Percentiles rank a stretch among this genome's conserved stretches.
These are phyloP conservation scores for Serripes groenlandicus DNA, from an alignment of 2,888 invertebrate species.

Conservation along the genomic window DNA sequence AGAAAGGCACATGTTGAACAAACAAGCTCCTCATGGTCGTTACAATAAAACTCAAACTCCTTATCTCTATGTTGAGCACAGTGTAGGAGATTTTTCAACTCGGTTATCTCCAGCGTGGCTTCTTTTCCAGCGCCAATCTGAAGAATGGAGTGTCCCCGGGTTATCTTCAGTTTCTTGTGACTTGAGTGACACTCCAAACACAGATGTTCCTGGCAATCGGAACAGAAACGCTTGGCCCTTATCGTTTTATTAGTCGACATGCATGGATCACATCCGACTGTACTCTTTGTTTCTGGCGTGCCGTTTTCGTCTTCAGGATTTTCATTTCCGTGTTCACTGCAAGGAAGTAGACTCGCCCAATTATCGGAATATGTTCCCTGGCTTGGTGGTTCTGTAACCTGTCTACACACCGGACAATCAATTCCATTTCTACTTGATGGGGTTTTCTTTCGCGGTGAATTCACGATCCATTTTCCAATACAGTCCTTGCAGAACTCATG, in stretches of 20 bases:
- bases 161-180: conserved; percentile 11
- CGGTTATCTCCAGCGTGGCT: background rate
- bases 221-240: background rate
- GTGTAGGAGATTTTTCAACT: background rate
- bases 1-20: conserved; percentile 8
- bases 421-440: background rate
- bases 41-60: background rate
- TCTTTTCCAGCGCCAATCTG: background rate
- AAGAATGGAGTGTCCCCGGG: background rate
- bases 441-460: background rate
- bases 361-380: background rate
- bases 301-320: background rate
- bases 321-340: background rate
- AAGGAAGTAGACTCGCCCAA: background rate
- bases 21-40: conserved; percentile 13
- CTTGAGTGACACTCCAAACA: background rate
- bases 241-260: background rate
- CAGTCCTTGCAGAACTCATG: conserved; percentile 3
- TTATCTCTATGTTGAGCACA: background rate
- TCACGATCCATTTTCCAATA: background rate
- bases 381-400: background rate
- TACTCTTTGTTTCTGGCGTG: background rate
- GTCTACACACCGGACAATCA: conserved; percentile 9
- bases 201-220: conserved; percentile 2
- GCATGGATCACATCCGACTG: background rate